These are phyloP conservation scores for Lepilemur septentrionalis DNA, from an alignment of 2,797 vertebrate species.

Conservation along the genomic window DNA sequence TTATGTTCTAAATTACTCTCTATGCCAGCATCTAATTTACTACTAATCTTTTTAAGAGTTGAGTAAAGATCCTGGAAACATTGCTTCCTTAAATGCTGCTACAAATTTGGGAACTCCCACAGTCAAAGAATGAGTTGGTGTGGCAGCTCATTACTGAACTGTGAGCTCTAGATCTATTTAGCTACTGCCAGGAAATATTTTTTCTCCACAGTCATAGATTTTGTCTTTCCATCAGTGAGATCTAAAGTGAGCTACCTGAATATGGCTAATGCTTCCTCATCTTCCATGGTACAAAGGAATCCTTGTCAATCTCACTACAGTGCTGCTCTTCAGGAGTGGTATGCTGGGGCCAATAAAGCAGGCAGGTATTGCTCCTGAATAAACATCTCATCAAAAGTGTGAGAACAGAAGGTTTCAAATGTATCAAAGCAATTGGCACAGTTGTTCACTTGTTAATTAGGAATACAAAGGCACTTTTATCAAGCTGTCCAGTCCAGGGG, in stretches of 20 bases:
- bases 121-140: slow-evolving; percentile 62
- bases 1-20: slow-evolving; percentile 80
- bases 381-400: slow-evolving; percentile 82
- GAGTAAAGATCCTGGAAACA: slow-evolving; percentile 66
- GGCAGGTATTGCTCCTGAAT: slow-evolving; percentile 77
- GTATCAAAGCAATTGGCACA: slow-evolving; percentile 76
- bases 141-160: slow-evolving; percentile 78
- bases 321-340: slow-evolving; percentile 65
- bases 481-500: slow-evolving; percentile 76
- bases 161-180: slow-evolving; percentile 77
- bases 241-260: slow-evolving; percentile 69
- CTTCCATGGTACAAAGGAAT: slow-evolving; percentile 62
- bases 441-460: slow-evolving; percentile 83
- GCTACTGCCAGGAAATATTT: slow-evolving; percentile 82
- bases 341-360: slow-evolving; percentile 73
- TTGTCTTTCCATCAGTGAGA: slow-evolving; percentile 77
- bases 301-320: slow-evolving; percentile 72
- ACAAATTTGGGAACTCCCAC: slow-evolving; percentile 46
- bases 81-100: slow-evolving; percentile 64
- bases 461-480: slow-evolving; percentile 75
- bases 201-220: slow-evolving; percentile 74
- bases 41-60: slow-evolving; percentile 76
- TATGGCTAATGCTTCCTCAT: slow-evolving; percentile 69
- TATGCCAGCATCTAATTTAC: slow-evolving; percentile 74
- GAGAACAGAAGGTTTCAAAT: slow-evolving; percentile 83